Evolutionary conservation across 2,113 vertebrate genomes (phyloP), one percentile per base, ranked within the genome.

Genomic region (Nothobranchius kuhntae): DNA sequence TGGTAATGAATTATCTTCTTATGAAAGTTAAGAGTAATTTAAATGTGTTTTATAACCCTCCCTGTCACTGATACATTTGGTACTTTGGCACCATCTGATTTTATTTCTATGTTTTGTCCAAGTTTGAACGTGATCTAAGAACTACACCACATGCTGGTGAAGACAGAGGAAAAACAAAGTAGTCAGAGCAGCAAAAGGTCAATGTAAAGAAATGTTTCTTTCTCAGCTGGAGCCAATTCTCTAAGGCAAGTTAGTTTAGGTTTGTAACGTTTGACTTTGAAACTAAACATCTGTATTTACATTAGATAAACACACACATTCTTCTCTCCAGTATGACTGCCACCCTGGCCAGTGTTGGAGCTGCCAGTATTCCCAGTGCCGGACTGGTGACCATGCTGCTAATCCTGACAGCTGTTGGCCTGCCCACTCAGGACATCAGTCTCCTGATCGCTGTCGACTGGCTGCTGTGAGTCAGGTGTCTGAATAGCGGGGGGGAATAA

Each of bases 381-480:
- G 94, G 94, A 35, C 90, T 95, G 68, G 94, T 95, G 50, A 95
- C 94, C 53, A 95, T 95, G 94, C 85, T 95, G 13, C 89, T 95
- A 48, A 94, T 95, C 83, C 85, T 95, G 68, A 95, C 94, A 0
- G 93, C 94, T 0, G 94, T 95, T 35, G 94, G 94, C 2, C 89
- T 95, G 5, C 94, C 94, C 0, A 95, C 94, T 1, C 93, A 95
- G 82, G 94, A 95, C 83, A 93, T 95, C 85, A 95, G 94, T 64
- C 90, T 95, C 52, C 93, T 95, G 59, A 92, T 95, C 15, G 94
- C 94, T 10, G 94, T 95, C 44, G 94, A 95, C 88, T 95, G 94
- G 94, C 89, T 95, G 60, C 89, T 95, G 94, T 95, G 90, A 95
- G 94, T 93, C 73, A 61, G 65, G 59, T 66, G 83, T 84, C 71